A percentile compares a stretch with the other conserved stretches of the same genome.
phyloP scores from a whole-genome alignment of 2,888 invertebrate species.

The Scaptomyza reducta region DNA sequence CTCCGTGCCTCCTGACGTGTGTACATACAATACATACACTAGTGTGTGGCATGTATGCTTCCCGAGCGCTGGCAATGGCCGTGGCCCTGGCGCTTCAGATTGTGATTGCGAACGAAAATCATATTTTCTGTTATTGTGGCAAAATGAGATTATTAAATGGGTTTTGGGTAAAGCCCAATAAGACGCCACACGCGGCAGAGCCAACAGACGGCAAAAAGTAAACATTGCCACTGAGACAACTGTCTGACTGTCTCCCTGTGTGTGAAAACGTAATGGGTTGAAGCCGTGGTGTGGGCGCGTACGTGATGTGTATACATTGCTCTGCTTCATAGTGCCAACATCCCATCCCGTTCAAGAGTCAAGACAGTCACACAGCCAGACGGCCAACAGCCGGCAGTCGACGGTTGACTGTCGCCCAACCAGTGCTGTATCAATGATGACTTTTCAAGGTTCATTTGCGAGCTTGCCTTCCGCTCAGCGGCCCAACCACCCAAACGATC shows the following conservation, averaged over 20 bases:
- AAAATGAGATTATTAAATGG: slow-evolving; percentile 80
- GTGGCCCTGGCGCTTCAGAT: slow-evolving; percentile 46
- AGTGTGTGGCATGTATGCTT: not conserved
- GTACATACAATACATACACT: not conserved
- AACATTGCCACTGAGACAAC: slow-evolving; percentile 75
- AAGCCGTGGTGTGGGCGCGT: slow-evolving; percentile 49
- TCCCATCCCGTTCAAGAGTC: slow-evolving; percentile 19
- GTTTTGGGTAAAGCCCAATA: slow-evolving; percentile 79
- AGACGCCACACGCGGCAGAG: slow-evolving; percentile 55
- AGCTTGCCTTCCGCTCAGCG: slow-evolving; percentile 19
- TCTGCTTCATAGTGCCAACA: slow-evolving; percentile 27
- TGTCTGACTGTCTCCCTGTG: slow-evolving; percentile 42
- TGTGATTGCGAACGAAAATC: slow-evolving; percentile 71
- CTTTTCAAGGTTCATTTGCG: slow-evolving; percentile 78
- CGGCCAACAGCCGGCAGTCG: slow-evolving; percentile 28
- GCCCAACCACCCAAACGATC: not conserved
- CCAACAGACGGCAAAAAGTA: slow-evolving; percentile 67
- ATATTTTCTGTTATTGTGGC: slow-evolving; percentile 81
- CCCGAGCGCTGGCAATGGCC: not conserved
- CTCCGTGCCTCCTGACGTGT: slow-evolving; percentile 9
- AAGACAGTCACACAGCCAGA: slow-evolving; percentile 23
- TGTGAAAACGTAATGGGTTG: slow-evolving; percentile 69
- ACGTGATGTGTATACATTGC: slow-evolving; percentile 77
- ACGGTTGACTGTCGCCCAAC: slow-evolving; percentile 35
- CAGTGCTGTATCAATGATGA: slow-evolving; percentile 61